Evolutionary conservation across 2,113 vertebrate genomes (phyloP).

Genomic region (Hippocampus abdominalis): DNA sequence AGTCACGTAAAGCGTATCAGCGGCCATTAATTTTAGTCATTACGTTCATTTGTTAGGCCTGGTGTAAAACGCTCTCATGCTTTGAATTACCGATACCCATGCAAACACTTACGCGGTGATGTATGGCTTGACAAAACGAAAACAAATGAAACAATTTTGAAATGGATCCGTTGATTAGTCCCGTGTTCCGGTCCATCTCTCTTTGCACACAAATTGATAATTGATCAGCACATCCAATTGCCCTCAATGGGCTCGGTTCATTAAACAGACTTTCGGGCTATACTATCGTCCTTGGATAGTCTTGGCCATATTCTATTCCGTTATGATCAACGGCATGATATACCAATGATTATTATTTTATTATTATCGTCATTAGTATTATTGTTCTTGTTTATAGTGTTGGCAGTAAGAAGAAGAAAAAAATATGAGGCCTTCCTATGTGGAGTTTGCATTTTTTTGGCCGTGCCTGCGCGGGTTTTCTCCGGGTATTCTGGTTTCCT

Average conservation of each 20-base stretch:
- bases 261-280: slow-evolving; percentile 41
- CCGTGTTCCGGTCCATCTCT: slow-evolving; percentile 19
- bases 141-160: slow-evolving; percentile 36
- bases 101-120: not conserved
- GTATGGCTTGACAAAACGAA: slow-evolving; percentile 4
- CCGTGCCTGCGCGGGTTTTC: too few relatives aligned
- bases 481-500: too few relatives aligned
- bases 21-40: not conserved
- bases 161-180: slow-evolving; percentile 41
- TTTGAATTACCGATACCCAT: not conserved
- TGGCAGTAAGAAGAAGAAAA: too few relatives aligned
- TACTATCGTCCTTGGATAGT: slow-evolving; percentile 2
- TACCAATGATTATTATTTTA: not conserved
- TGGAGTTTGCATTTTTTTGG: too few relatives aligned
- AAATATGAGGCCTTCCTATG: too few relatives aligned
- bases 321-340: not conserved
- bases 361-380: not conserved
- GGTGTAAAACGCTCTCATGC: not conserved
- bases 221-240: slow-evolving; percentile 48
- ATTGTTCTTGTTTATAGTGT: not conserved
- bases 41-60: not conserved
- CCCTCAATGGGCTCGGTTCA: slow-evolving; percentile 28
- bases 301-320: not conserved
- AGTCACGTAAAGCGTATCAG: not conserved
- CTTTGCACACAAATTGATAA: slow-evolving; percentile 41